Evolutionary conservation across 2,888 invertebrate genomes (phyloP).

Genomic region (Drosophila macrospina): DNA sequence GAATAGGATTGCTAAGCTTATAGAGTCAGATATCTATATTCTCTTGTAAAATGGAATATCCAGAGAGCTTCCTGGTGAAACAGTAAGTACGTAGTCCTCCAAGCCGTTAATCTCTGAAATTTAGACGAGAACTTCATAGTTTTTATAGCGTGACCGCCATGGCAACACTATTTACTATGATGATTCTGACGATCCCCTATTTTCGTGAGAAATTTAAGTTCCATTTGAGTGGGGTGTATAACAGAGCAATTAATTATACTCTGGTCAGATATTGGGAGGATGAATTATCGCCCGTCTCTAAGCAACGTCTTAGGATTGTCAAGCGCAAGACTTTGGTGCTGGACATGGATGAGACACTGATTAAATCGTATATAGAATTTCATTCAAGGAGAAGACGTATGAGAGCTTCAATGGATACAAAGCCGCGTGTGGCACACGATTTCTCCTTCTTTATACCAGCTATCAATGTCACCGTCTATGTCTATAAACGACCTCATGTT

Average conservation of each 20-base stretch:
- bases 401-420: neutral
- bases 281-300: conserved; percentile 22
- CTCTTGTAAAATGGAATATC: neutral
- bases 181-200: conserved; percentile 2
- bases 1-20: neutral
- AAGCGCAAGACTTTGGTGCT: conserved; percentile 52
- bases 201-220: neutral
- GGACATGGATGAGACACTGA: conserved; percentile 62
- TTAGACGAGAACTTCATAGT: neutral
- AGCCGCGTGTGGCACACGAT: conserved; percentile 26
- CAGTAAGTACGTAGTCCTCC: conserved; percentile 5
- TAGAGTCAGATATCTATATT: conserved; percentile 8
- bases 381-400: neutral
- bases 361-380: conserved; percentile 22
- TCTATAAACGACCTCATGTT: conserved; percentile 60
- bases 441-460: conserved; percentile 10
- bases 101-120: too few relatives aligned
- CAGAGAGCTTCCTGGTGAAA: neutral
- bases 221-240: neutral
- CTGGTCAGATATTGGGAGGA: conserved; percentile 34
- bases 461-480: neutral
- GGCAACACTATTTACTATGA: neutral
- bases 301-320: conserved; percentile 30
- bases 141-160: neutral
- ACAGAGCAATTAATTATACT: conserved; percentile 14